Evolutionary conservation across 2,888 invertebrate genomes (phyloP), one percentile per base, ranked within the genome.

Genomic region (Stenodema calcarata): DNA sequence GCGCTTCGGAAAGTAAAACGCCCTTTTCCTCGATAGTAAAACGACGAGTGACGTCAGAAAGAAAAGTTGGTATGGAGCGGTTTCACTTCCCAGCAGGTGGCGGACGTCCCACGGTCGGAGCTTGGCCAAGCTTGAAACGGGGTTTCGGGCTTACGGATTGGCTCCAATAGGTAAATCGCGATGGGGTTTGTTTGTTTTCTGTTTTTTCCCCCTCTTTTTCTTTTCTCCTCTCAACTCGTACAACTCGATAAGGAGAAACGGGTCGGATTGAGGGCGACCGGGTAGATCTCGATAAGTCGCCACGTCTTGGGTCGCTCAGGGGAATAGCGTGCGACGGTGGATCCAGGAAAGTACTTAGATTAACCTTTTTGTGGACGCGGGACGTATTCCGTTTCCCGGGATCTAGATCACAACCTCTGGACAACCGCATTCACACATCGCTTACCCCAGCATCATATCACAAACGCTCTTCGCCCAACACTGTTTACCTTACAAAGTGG

Each of bases 51-150:
- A 73, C 73, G 35, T 73, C 73, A 41, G 62, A 62, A 62, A 23
- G 35, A 35, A 30, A 30, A 30, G 73, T 35, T 73, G 73, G 7
- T 16, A 1, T 30, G 35, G 73, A 30, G 35, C 35, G 35, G 73
- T 70, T 73, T 30, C 18, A 35, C 73, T 73, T 35, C n/a, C 73
- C 73, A 73, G 73, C 73, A 73, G 73, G 73, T 73, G 73, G 73
- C 35, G 41, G n/a, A 0, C 35, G n/a, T 73, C 73, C 73, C 73
- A 73, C 73, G 73, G 35, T 18, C 18, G 35, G 73, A 18, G 73
- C 62, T 23, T 18, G 62, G 23, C 27, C 62, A 62, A 9, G 62
- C 62, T 23, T 23, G 62, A 62, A 62, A 62, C 23, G 62, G 62
- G 23, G 62, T 23, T 62, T n/a, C 23, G 27, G 27, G 62, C 62